These are phyloP conservation scores for Caenorhabditis sp. DNA, from an alignment of 2,888 invertebrate genomes.

Conservation along the genomic window DNA sequence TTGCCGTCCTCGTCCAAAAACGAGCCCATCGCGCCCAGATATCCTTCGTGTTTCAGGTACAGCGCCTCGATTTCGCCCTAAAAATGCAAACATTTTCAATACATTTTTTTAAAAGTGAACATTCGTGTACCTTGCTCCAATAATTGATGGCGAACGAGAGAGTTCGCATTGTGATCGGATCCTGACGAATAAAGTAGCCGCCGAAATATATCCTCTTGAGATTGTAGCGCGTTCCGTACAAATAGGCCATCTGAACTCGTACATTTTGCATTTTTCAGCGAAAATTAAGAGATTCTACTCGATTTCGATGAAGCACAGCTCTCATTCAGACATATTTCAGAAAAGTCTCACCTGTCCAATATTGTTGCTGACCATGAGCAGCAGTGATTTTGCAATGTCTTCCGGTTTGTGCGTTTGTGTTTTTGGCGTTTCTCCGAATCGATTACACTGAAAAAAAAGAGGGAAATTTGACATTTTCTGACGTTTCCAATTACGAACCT, in stretches of 20 bases:
- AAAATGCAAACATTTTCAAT: conserved; percentile 5
- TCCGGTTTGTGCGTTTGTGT: conserved; percentile 48
- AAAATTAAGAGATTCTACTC: no score
- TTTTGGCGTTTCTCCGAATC: conserved; percentile 22
- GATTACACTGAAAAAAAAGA: conserved; percentile 34
- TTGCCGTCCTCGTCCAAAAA: conserved; percentile 81
- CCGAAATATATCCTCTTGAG: conserved; percentile 85
- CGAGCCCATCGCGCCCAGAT: conserved; percentile 85
- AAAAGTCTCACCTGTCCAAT: conserved; percentile 84
- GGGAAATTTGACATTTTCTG: not conserved
- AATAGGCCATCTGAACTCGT: conserved; percentile 84
- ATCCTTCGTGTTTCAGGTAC: conserved; percentile 86
- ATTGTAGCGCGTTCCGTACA: conserved; percentile 84
- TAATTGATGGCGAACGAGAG: conserved; percentile 85
- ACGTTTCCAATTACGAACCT: conserved; percentile 79
- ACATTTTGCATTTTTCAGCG: no score
- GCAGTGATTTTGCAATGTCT: conserved; percentile 82
- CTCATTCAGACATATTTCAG: no score
- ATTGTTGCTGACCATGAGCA: conserved; percentile 85
- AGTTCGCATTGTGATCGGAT: conserved; percentile 85
- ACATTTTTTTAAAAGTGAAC: not conserved
- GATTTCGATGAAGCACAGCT: no score
- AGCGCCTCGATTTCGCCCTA: conserved; percentile 84
- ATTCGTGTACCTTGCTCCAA: conserved; percentile 85
- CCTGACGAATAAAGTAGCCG: conserved; percentile 85